A percentile compares a stretch with the other conserved stretches of the same genome.
Conservation (phyloP, 1,140 invertebrate species). For the Cephus cinctus region DNA sequence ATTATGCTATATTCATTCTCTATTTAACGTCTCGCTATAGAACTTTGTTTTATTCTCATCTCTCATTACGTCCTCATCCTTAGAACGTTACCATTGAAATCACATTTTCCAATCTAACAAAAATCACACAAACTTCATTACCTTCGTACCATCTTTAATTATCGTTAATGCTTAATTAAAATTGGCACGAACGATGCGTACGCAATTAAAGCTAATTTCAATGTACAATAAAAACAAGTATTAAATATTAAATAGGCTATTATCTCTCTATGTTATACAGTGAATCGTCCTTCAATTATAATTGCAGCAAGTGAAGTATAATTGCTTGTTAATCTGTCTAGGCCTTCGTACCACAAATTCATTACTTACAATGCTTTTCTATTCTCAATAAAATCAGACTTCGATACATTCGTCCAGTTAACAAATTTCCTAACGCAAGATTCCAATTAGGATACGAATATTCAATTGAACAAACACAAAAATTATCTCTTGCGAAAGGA, state of each 20-base stretch:
- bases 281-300: not conserved
- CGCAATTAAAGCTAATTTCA: slow-evolving; percentile 2
- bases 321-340: not conserved
- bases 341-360: not conserved
- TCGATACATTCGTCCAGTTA: too few species aligned
- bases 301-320: not conserved
- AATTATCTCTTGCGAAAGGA: too few species aligned
- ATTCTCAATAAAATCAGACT: slow-evolving; percentile 1
- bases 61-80: not conserved
- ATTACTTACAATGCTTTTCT: not conserved
- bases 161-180: not conserved
- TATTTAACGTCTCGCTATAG: too few species aligned
- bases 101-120: slow-evolving; percentile 2
- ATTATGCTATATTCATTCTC: slow-evolving; percentile 4
- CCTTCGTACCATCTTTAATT: slow-evolving; percentile 1
- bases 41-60: too few species aligned
- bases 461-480: too few species aligned
- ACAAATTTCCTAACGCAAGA: not conserved
- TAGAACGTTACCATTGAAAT: not conserved
- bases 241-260: slow-evolving; percentile 5
- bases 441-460: too few species aligned
- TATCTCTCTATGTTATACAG: not conserved
- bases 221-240: not conserved
- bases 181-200: not conserved
- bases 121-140: slow-evolving; percentile 2